Evolutionary conservation across 2,888 invertebrate genomes (phyloP).

Genomic region (Brachypterus glaber): DNA sequence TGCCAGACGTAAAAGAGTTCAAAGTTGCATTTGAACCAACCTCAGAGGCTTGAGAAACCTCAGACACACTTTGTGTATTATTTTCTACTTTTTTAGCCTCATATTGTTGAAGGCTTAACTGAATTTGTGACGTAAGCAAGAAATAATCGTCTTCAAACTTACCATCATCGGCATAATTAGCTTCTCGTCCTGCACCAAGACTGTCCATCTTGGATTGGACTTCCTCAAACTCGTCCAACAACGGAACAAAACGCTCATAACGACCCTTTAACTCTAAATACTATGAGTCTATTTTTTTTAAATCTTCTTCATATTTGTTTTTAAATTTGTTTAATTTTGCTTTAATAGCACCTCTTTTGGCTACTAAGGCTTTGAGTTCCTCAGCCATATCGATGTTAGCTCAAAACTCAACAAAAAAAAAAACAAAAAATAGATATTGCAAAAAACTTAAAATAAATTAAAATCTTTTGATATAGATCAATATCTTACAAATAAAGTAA

Average conservation of each 20-base stretch:
- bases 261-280: background rate
- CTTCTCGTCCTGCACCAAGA: background rate
- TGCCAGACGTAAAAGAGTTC: too few species aligned
- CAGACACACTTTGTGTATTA: background rate
- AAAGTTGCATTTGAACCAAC: too few species aligned
- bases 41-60: too few species aligned
- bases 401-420: too few species aligned
- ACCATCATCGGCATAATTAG: constrained; percentile 1
- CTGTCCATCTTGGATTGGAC: background rate
- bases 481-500: too few species aligned
- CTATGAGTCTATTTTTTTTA: background rate
- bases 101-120: background rate
- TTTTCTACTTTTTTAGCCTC: too few species aligned
- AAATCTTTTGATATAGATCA: too few species aligned
- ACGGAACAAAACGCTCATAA: background rate
- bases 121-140: background rate
- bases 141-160: constrained; percentile 1
- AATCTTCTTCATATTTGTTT: background rate
- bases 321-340: background rate
- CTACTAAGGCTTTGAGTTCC: constrained; percentile 1
- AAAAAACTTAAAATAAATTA: too few species aligned
- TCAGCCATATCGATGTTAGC: too few species aligned
- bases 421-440: too few species aligned
- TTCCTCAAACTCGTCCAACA: background rate
- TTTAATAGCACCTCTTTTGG: background rate